Percentiles rank a stretch among this genome's conserved stretches.
These are phyloP conservation scores for Phaenicophaeus curvirostris DNA, from an alignment of 2,797 vertebrate genomes.

Conservation along the genomic window DNA sequence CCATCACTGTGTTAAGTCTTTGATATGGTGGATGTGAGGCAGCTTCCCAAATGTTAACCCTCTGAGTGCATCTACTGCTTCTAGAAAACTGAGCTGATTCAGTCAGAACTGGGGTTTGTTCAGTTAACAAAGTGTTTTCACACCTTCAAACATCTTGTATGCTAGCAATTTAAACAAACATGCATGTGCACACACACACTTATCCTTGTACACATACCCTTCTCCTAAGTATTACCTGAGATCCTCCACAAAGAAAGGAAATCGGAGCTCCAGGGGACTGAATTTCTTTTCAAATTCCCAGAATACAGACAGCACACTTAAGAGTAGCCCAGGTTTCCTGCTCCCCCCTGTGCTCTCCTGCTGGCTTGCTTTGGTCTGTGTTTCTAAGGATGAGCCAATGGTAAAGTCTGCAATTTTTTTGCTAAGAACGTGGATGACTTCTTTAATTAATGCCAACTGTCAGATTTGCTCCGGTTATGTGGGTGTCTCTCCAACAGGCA, in stretches of 20 bases:
- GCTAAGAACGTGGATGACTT: background rate
- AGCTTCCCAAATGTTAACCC: background rate
- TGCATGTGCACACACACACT: too few species aligned
- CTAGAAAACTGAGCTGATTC: background rate
- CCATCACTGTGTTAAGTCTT: background rate
- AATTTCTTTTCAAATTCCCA: background rate
- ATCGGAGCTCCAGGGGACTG: background rate
- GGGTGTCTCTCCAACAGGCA: background rate
- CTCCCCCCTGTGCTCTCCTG: background rate
- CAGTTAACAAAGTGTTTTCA: background rate
- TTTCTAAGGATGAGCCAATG: background rate
- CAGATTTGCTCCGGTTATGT: background rate
- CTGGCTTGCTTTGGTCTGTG: background rate
- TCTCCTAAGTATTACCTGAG: background rate
- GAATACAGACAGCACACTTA: background rate
- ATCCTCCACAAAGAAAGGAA: background rate
- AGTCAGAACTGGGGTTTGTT: background rate
- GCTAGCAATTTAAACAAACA: background rate
- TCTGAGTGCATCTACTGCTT: background rate
- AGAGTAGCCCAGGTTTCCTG: background rate
- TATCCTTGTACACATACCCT: background rate
- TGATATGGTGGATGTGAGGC: slow-evolving; percentile 7
- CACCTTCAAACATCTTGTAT: background rate
- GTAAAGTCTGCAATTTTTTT: background rate
- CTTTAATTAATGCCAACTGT: background rate